Evolutionary conservation across 1,140 invertebrate species (phyloP), one percentile per base, ranked within the genome.

Genomic region (Varroa destructor): DNA sequence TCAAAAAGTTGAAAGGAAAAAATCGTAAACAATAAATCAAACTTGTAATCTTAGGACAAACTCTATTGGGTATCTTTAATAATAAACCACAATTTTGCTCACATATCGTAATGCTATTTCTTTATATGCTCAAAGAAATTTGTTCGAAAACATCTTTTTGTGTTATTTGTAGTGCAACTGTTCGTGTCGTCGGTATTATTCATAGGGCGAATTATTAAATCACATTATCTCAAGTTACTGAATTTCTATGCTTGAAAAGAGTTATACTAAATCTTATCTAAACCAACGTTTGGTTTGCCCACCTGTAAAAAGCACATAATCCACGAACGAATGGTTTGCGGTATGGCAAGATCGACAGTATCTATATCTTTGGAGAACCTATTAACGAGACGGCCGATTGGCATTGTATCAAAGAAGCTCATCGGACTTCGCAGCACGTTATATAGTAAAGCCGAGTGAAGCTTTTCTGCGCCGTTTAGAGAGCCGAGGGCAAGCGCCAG

Each of bases 281-380:
- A 37, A 56, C 55, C 46, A 6, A 71, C 10, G n/a, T 55, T 71
- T 51, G 8, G 8, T 8, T 5, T 51, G 46, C 46, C 8, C 46
- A 51, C 46, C 67, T 75, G 71, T 55, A 78, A 74, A 14, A 81
- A 71, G 71, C 79, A 80, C 0, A 72, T 73, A 0, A 80, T 6
- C 77, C 77, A 80, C 10, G 75, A 76, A 25, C 77, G 71, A 51
- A 82, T 61, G 71, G 77, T 80, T 70, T 76, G 73, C 12, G 80
- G 80, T 42, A 81, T 75, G 1, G 75, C 75, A n/a, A 76, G 73
- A 75, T 81, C 80, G 40, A 78, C 70, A 0, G 74, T 74, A 72
- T 82, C 80, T 77, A 84, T 77, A 74, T 84, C 84, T 73, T 81
- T 81, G 6, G 79, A 76, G 73, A 82, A 83, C 43, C 82, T 73